phyloP scores from a whole-genome alignment of 2,797 vertebrate species.

The Acipenser ruthenus region DNA sequence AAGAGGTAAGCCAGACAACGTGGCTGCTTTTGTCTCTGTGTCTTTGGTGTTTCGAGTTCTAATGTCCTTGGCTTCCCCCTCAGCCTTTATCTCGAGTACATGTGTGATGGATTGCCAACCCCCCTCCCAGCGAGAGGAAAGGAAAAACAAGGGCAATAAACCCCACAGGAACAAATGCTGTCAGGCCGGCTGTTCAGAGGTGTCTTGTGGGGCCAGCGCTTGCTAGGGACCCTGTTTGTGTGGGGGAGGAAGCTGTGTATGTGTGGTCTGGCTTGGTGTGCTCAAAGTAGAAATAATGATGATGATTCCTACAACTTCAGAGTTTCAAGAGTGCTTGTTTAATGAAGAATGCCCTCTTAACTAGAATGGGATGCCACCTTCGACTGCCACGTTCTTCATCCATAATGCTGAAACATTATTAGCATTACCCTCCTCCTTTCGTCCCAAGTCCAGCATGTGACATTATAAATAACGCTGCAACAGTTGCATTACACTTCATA shows the following conservation, averaged over 20 bases:
- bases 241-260: constrained; percentile 6
- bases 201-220: constrained; percentile 6
- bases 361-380: too few species aligned
- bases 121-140: constrained; percentile 18
- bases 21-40: background rate
- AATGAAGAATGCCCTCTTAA: too few species aligned
- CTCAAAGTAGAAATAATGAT: too few species aligned
- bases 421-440: constrained; percentile 4
- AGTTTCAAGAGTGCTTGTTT: too few species aligned
- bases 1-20: constrained; percentile 7
- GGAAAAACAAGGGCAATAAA: constrained; percentile 1
- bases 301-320: too few species aligned
- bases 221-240: too few species aligned
- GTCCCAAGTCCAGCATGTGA: constrained; percentile 47
- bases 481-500: constrained; percentile 35
- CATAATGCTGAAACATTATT: too few species aligned
- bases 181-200: background rate
- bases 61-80: constrained; percentile 6
- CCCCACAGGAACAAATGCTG: background rate
- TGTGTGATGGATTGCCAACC: constrained; percentile 18
- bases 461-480: constrained; percentile 75
- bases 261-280: too few species aligned
- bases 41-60: background rate
- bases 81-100: constrained; percentile 1
- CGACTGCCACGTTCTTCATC: too few species aligned